Evolutionary conservation across 2,113 vertebrate genomes (phyloP), one percentile per base, ranked within the genome.

Genomic region (Lophotis ruficrista): DNA sequence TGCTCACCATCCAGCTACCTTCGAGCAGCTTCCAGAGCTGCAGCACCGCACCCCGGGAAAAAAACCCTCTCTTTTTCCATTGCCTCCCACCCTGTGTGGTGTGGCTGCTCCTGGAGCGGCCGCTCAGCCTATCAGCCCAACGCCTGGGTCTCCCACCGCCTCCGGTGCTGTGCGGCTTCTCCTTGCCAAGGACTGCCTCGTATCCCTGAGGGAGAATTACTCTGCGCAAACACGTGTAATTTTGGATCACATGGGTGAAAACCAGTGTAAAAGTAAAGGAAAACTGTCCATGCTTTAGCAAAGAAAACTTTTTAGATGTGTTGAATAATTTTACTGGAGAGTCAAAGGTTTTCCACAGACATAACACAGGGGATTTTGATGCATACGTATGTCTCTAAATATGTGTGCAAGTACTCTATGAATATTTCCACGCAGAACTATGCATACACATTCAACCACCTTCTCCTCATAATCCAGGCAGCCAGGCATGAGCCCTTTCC

Each of bases 71-170:
- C 15, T 28, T 21, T 37, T 21, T 37, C 50, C 62, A 6, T 33
- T 0, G 0, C 30, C n/a, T 68, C 48, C 56, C 37, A 10, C 33
- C 27, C 53, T 3, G 2, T 1, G 0, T 38, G 53, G 45, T 9
- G 27, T 13, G 53, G 15, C 20, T 77, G 24, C 7, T 4, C 31
- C 27, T 3, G 0, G 7, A 41, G 30, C 31, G 53, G 27, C n/a
- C 1, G 4, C 18, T 53, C 41, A 61, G 18, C 10, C 14, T 43
- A 43, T 48, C 11, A 7, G 53, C 14, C 20, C 2, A 2, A 47
- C 61, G 14, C 33, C 33, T 1, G 0, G 5, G 14, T 47, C 25
- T 58, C 45, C 47, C 37, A 22, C 35, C 4, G 4, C 4, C 6
- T 30, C 27, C 1, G 1, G 6, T 2, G 1, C 13, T 3, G 0